A percentile compares a stretch with the other conserved stretches of the same genome.
Conservation (phyloP, 2,888 invertebrate genomes). For the Micoletzkya japonica region DNA sequence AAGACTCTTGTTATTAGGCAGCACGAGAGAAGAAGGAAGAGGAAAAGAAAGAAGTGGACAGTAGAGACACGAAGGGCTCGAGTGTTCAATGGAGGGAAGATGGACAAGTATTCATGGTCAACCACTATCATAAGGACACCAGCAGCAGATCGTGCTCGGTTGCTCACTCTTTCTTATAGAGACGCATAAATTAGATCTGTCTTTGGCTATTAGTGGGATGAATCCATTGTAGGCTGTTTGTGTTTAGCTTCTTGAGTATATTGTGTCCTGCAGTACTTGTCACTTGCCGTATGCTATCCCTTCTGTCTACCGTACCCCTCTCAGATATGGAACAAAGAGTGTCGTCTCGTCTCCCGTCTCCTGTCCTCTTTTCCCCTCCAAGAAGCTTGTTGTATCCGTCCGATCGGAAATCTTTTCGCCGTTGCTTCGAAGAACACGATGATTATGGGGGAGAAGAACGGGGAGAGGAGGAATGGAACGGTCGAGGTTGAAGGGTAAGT, state of each 20-base stretch:
- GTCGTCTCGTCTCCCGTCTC: not conserved
- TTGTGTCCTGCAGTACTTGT: too few relatives aligned
- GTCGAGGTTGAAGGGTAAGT: constrained; percentile 9
- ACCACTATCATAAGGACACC: constrained; percentile 7
- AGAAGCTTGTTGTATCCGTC: constrained; percentile 3
- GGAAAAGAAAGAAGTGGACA: constrained; percentile 2
- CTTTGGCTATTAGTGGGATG: not conserved
- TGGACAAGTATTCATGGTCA: constrained; percentile 20
- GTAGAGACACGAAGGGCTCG: not conserved
- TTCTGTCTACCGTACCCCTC: not conserved
- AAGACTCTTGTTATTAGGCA: too few relatives aligned
- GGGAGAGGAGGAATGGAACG: constrained; percentile 18
- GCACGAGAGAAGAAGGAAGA: constrained; percentile 15
- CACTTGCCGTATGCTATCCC: not conserved
- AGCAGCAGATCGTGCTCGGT: constrained; percentile 8
- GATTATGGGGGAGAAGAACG: constrained; percentile 20
- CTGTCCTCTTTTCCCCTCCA: not conserved
- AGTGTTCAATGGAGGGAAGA: constrained; percentile 18
- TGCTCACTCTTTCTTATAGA: not conserved
- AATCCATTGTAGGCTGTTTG: too few relatives aligned
- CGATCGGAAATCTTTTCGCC: constrained; percentile 7
- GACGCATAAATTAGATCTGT: too few relatives aligned
- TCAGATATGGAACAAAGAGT: constrained; percentile 12
- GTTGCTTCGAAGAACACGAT: not conserved
- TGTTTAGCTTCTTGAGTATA: too few relatives aligned